phyloP scores from a whole-genome alignment of 1,140 invertebrate species.

The Linepithema humile region DNA sequence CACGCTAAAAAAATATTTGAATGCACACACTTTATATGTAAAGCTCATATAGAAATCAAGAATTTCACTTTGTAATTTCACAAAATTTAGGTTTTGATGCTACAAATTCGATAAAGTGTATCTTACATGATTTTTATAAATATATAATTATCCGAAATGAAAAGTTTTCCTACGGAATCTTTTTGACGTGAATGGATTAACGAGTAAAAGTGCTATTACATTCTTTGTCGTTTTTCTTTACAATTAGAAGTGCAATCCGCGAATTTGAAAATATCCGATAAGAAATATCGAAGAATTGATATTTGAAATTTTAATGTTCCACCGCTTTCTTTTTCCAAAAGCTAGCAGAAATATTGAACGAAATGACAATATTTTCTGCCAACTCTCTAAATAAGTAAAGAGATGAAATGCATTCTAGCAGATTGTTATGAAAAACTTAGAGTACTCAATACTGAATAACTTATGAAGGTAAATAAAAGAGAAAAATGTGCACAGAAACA shows the following conservation, averaged over 20 bases:
- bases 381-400: not conserved
- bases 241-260: not conserved
- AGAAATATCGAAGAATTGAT: slow-evolving; percentile 15
- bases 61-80: not conserved
- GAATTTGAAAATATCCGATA: not conserved
- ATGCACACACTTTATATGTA: not conserved
- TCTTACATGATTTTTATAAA: too few species aligned
- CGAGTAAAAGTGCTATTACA: not conserved
- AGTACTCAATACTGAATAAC: not conserved
- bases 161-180: too few species aligned
- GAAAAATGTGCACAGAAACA: not conserved
- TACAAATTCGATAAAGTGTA: not conserved
- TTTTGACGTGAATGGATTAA: too few species aligned
- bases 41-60: not conserved
- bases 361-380: slow-evolving; percentile 16
- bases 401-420: not conserved
- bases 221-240: not conserved
- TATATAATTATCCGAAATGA: too few species aligned
- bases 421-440: slow-evolving; percentile 11
- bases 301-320: not conserved
- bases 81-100: not conserved
- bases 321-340: not conserved
- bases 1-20: not conserved
- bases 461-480: not conserved
- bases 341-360: not conserved